Conservation (phyloP, 2,113 vertebrate species). For the Camelus bactrianus region DNA sequence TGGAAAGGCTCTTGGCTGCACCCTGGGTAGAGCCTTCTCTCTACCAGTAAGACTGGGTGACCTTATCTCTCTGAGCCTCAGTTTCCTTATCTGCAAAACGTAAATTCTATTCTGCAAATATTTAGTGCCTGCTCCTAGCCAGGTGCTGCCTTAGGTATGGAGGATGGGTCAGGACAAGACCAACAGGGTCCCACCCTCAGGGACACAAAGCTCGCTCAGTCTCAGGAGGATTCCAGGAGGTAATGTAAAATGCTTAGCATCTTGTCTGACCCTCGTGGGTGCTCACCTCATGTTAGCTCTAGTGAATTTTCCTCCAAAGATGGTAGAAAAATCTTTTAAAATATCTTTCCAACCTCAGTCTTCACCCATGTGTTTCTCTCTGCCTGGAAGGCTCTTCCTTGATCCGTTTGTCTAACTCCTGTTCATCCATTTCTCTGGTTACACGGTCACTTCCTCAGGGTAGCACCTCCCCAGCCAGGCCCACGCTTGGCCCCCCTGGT, state of each 20-base stretch:
- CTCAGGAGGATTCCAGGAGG: not conserved
- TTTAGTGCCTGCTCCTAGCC: not conserved
- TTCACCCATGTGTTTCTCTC: not conserved
- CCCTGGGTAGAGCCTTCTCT: not conserved
- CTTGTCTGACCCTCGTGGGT: not conserved
- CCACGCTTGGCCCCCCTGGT: rapidly evolving
- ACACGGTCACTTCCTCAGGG: not conserved
- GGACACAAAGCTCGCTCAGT: not conserved
- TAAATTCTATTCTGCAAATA: not conserved
- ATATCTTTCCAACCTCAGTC: not conserved
- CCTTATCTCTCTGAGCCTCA: not conserved
- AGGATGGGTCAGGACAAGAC: not conserved
- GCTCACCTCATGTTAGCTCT: not conserved
- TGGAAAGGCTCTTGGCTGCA: not conserved
- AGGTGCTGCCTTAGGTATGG: not conserved
- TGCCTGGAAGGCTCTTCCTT: not conserved
- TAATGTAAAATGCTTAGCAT: not conserved
- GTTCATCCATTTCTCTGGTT: not conserved
- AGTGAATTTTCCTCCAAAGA: not conserved
- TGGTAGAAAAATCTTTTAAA: not conserved
- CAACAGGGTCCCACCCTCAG: not conserved
- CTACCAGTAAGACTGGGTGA: not conserved
- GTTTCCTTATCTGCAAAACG: not conserved
- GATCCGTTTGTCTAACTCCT: not conserved
- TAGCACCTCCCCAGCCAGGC: not conserved